Conservation (phyloP, 2,113 vertebrate genomes). For the Eudyptes chrysolophus region DNA sequence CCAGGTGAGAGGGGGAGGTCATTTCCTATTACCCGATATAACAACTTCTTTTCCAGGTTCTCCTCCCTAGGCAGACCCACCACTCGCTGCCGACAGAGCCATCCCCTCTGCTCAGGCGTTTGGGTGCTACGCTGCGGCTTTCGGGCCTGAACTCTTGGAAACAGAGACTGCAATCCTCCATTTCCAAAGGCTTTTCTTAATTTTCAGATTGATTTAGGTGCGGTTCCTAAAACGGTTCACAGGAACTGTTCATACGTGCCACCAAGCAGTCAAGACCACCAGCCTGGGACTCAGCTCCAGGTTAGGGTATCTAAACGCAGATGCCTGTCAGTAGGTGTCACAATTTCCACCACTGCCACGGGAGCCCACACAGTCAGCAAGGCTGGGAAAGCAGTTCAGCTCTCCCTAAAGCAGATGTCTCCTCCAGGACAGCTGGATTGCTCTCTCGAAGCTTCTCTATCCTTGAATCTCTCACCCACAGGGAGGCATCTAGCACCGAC, state of each 20-base stretch:
- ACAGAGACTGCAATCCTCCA: neutral
- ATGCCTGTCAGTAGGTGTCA: neutral
- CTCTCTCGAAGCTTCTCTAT: neutral
- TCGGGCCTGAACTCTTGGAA: neutral
- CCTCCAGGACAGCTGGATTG: neutral
- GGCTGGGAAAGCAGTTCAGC: neutral
- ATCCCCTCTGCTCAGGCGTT: fast-evolving
- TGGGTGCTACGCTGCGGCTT: neutral
- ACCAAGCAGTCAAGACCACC: neutral
- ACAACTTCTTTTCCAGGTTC: neutral
- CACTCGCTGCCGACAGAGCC: fast-evolving
- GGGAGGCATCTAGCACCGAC: neutral
- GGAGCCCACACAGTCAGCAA: neutral
- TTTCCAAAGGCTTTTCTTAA: neutral
- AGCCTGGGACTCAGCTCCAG: neutral
- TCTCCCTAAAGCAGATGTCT: neutral
- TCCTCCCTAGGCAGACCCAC: neutral
- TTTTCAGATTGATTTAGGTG: neutral
- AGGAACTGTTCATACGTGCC: neutral
- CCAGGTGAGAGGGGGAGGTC: neutral
- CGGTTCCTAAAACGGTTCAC: neutral
- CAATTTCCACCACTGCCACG: neutral
- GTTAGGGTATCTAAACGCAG: neutral
- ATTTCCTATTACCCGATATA: neutral
- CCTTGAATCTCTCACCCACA: neutral